Base-by-base conservation (phyloP, 2,113 vertebrate species). In the Gnathonemus longibarbis region DNA sequence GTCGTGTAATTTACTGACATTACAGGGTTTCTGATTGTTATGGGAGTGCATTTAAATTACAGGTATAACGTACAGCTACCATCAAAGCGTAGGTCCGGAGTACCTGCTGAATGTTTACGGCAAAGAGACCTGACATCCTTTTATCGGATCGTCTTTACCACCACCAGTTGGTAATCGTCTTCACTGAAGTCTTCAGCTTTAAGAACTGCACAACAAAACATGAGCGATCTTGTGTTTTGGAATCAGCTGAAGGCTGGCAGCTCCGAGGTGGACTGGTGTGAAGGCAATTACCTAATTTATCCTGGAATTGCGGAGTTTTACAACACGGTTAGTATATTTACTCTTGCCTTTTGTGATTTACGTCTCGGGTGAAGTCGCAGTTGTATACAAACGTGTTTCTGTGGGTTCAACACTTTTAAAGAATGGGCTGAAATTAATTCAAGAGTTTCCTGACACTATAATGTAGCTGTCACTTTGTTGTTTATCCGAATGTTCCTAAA, bases 191-290 rank as follows among this genome's bases (percentile, higher is more conserved):
- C 49, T 9, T 49, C 70, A 39, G 66, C 66, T 24, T 21, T 83
- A 24, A 84, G 74, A 91, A 94, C 93, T 89, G 92, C 93, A 93
- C 91, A 92, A 48, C 39, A 52, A 70, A 94, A 95, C 93, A 97
- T 98, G 97, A 95, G 93, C 46, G 91, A 92, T 91, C 52, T 89
- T 48, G 80, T 96, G 91, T 97, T 97, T 91, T 98, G 98, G 98
- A 96, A 97, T 91, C 98, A 97, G 90, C 95, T 99, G 92, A 96
- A 95, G 91, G 97, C 98, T 84, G 98, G 98, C 89, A 99, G 98
- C 94, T 99, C 98, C n/a, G 98, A 99, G n/a, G 97, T 98, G 94
- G 98, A 99, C 93, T 99, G 98, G 98, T 99, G 98, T 93, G 98
- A 99, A 93, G 97, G 98, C 49, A 99, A 98, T 95, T 99, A 99